Percentiles rank a stretch among this genome's conserved stretches.
Evolutionary conservation across 1,140 invertebrate genomes (phyloP).

Genomic region (Drosophila simulans): DNA sequence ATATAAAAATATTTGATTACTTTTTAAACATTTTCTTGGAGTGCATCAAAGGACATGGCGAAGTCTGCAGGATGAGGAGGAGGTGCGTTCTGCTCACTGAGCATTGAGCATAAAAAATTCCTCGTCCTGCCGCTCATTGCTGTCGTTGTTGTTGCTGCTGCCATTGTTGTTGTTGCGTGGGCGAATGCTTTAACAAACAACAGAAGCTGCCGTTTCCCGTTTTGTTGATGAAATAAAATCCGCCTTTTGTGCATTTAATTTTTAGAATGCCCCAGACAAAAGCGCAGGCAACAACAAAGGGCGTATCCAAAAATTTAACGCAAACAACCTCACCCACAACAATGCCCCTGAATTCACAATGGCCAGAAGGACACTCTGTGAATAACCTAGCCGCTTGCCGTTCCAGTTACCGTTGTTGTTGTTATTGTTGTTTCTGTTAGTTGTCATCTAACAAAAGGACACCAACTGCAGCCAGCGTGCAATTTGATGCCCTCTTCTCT

Average conservation of each 20-base stretch:
- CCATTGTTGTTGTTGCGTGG: conserved; percentile 63
- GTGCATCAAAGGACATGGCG: conserved; percentile 10
- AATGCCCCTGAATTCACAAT: conserved; percentile 65
- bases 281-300: conserved; percentile 79
- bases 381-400: conserved; percentile 55
- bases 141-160: conserved; percentile 9
- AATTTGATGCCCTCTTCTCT: conserved; percentile 69
- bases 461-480: conserved; percentile 71
- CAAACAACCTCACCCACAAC: conserved; percentile 69
- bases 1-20: neutral
- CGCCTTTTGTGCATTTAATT: conserved; percentile 83
- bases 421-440: neutral
- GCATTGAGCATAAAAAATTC: conserved; percentile 62
- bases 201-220: conserved; percentile 80
- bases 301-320: conserved; percentile 75
- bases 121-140: conserved; percentile 49
- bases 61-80: neutral
- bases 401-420: neutral
- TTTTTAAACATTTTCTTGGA: neutral
- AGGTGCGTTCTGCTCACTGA: conserved; percentile 28
- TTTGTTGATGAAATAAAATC: conserved; percentile 83
- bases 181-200: conserved; percentile 79
- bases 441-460: conserved; percentile 69
- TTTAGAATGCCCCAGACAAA: conserved; percentile 78
- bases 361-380: conserved; percentile 66